Percentiles rank a stretch among this genome's conserved stretches.
Conservation (phyloP, 2,113 vertebrate species). For the Corythoichthys haematopterus region DNA sequence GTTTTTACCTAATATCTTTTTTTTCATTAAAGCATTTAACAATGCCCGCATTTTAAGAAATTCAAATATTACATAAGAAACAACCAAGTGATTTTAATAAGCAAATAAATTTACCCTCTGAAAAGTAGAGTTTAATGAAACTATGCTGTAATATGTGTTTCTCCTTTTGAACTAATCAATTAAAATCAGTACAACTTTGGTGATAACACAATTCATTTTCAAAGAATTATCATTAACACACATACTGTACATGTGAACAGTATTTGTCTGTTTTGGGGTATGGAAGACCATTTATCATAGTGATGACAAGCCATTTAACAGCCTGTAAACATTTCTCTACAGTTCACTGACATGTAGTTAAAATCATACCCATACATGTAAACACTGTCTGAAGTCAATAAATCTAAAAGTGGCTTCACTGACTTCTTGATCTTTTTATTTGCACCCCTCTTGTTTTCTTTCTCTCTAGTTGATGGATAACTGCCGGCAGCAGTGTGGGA, state of each 20-base stretch:
- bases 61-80: too few relatives aligned
- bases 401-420: constrained; percentile 16
- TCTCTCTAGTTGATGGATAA: constrained; percentile 71
- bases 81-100: too few relatives aligned
- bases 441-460: constrained; percentile 19
- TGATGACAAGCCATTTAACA: constrained; percentile 42
- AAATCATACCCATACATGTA: constrained; percentile 27
- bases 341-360: constrained; percentile 35
- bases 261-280: neutral
- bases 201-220: too few relatives aligned
- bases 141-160: too few relatives aligned
- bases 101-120: too few relatives aligned
- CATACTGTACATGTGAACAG: neutral
- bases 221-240: neutral
- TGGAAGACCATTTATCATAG: constrained; percentile 16
- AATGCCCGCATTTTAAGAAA: too few relatives aligned
- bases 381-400: constrained; percentile 5
- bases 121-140: too few relatives aligned
- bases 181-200: too few relatives aligned
- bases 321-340: constrained; percentile 49
- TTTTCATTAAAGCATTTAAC: too few relatives aligned
- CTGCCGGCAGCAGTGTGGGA: constrained; percentile 56
- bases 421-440: constrained; percentile 8
- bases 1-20: neutral
- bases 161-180: too few relatives aligned